Evolutionary conservation across 2,113 vertebrate species (phyloP), one percentile per base, ranked within the genome.

Genomic region (Ailurus styani): DNA sequence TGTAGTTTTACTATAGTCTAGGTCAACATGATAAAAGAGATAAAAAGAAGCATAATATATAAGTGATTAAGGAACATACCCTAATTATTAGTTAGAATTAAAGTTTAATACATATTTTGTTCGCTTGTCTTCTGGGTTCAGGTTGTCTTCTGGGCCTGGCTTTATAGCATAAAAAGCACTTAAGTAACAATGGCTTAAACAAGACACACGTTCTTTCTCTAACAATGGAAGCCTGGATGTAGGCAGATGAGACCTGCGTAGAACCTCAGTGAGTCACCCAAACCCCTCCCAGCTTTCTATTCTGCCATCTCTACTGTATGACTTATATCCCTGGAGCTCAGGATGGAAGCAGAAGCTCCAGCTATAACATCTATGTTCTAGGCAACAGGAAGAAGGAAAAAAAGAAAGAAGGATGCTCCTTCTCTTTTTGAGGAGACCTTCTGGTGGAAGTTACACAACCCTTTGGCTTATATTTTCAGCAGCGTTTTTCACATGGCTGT

Each of bases 41-140:
- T 86, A 42, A 93, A 93, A 87, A 31, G 45, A 91, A 91, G 29
- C 27, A 42, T 55, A 62, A 23, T 78, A 45, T 6, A 40, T 34
- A 94, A 83, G n/a, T 79, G n/a, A 50, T 66, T 95, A 93, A 95
- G 31, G 52, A 93, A 90, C 70, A 57, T 27, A 50, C 14, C 72
- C 27, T 77, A 83, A 70, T 84, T 66, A 50, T 73, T 86, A 77
- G 37, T 50, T 64, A 88, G 37, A 82, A 64, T 89, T 68, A 89
- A 97, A 93, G 20, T 64, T 95, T 68, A 78, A 66, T 34, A 37
- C 1, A 25, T 87, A 64, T 85, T 93, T 95, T 84, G 21, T 91
- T 18, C 9, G 37, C 25, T 77, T 82, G n/a, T n/a, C n/a, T n/a
- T n/a, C n/a, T n/a, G n/a, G n/a, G n/a, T n/a, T n/a, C n/a, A 82